phyloP scores from a whole-genome alignment of 1,140 invertebrate species.

The Diachasma alloeum region DNA sequence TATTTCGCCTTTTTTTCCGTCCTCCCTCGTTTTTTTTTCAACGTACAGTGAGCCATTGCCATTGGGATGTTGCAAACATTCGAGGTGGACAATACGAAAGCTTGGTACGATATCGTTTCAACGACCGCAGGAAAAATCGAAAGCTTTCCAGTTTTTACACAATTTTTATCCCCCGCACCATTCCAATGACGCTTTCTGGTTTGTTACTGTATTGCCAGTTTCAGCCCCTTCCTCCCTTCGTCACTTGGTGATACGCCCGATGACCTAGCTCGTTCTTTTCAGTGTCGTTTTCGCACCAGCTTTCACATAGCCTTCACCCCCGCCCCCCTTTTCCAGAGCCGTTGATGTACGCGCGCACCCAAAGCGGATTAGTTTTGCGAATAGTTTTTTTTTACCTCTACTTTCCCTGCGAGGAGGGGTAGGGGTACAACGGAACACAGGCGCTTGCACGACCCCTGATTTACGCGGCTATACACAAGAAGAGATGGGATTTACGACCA shows the following conservation, averaged over 20 bases:
- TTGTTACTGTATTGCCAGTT: not conserved
- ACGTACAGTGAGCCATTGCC: conserved; percentile 4
- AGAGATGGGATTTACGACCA: not conserved
- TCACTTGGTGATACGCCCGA: not conserved
- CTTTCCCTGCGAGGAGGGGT: not conserved
- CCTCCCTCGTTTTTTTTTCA: not conserved
- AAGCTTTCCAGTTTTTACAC: conserved; percentile 23
- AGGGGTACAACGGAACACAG: not conserved
- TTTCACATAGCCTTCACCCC: not conserved
- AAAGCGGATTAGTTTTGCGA: conserved; percentile 31
- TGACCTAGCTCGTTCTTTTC: conserved; percentile 1
- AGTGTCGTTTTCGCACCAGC: not conserved
- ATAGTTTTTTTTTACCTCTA: conserved; percentile 17
- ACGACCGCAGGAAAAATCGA: conserved; percentile 32
- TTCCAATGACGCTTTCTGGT: not conserved
- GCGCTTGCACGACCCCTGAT: conserved; percentile 22
- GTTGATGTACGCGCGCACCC: conserved; percentile 29
- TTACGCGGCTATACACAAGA: conserved; percentile 18
- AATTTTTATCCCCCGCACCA: not conserved
- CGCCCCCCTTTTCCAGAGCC: not conserved
- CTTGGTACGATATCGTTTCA: conserved; percentile 28
- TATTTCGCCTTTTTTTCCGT: conserved; percentile 30
- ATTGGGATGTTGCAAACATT: conserved; percentile 27
- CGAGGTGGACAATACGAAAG: conserved; percentile 16
- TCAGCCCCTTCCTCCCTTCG: not conserved